These are phyloP conservation scores for Trichonephila clavata DNA, from an alignment of 1,140 invertebrate genomes.

Conservation along the genomic window DNA sequence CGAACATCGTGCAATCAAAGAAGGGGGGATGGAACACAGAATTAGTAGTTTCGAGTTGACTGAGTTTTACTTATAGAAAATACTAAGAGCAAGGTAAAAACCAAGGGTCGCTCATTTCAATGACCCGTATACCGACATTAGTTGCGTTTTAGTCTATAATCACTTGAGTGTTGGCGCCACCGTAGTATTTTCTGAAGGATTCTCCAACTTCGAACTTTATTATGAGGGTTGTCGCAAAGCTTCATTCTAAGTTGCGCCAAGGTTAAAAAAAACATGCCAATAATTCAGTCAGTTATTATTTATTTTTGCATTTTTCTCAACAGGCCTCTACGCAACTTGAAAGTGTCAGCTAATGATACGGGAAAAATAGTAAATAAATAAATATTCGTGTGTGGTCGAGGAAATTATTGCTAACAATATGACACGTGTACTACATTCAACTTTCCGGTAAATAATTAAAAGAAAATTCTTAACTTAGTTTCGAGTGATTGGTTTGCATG, in stretches of 20 bases:
- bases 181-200: slow-evolving; percentile 38
- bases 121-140: slow-evolving; percentile 76
- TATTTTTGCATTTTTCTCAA: too few relatives aligned
- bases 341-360: too few relatives aligned
- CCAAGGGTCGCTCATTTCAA: slow-evolving; percentile 44
- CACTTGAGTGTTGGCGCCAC: slow-evolving; percentile 71
- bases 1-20: slow-evolving; percentile 13
- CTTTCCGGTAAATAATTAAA: too few relatives aligned
- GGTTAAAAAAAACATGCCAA: neutral
- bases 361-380: too few relatives aligned
- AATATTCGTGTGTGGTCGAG: too few relatives aligned
- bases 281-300: neutral
- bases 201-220: slow-evolving; percentile 30
- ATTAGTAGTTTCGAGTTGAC: slow-evolving; percentile 57
- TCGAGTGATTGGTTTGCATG: too few relatives aligned
- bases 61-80: slow-evolving; percentile 49
- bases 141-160: slow-evolving; percentile 70
- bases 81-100: slow-evolving; percentile 33
- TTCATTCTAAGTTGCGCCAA: neutral
- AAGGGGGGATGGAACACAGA: neutral
- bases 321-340: too few relatives aligned
- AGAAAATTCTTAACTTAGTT: too few relatives aligned
- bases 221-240: slow-evolving; percentile 45
- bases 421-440: too few relatives aligned
- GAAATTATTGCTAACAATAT: too few relatives aligned